Percentiles rank a stretch among this genome's conserved stretches.
Conservation (phyloP, 1,140 invertebrate genomes). For the Cheumatopsyche charites region DNA sequence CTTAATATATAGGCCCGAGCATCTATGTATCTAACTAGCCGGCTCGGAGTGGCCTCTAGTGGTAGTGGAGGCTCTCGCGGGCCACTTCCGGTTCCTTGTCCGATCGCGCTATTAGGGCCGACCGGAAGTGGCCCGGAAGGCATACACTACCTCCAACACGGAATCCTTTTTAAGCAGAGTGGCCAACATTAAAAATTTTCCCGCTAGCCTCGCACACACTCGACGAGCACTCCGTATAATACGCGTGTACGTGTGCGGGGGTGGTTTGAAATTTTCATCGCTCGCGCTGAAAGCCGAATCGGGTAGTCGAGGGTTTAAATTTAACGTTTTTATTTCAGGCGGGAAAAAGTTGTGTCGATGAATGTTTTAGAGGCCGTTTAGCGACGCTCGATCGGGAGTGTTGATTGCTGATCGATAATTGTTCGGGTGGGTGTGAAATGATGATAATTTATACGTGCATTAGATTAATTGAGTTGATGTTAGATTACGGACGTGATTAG, state of each 20-base stretch:
- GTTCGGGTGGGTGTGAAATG: too few relatives aligned
- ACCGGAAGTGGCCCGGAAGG: conserved; percentile 40
- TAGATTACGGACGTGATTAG: too few relatives aligned
- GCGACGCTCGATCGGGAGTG: too few relatives aligned
- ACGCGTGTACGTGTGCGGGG: background rate
- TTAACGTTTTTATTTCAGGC: background rate
- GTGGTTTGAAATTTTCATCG: conserved; percentile 10
- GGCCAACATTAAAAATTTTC: conserved; percentile 35
- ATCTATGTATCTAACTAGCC: too few relatives aligned
- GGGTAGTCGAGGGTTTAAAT: background rate
- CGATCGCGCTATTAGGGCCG: conserved; percentile 38
- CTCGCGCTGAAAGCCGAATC: background rate
- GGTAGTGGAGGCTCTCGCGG: background rate
- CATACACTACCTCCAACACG: conserved; percentile 35
- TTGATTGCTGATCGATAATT: too few relatives aligned
- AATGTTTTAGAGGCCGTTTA: too few relatives aligned
- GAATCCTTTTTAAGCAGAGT: conserved; percentile 33
- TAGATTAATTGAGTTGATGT: too few relatives aligned
- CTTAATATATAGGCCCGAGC: too few relatives aligned
- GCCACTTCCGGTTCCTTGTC: conserved; percentile 39
- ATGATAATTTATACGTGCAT: too few relatives aligned
- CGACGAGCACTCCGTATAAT: background rate
- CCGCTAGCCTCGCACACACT: too few relatives aligned
- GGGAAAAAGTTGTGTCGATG: too few relatives aligned
- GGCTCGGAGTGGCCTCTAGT: too few relatives aligned